phyloP scores from a whole-genome alignment of 2,113 vertebrate species.

The Galemys pyrenaicus region DNA sequence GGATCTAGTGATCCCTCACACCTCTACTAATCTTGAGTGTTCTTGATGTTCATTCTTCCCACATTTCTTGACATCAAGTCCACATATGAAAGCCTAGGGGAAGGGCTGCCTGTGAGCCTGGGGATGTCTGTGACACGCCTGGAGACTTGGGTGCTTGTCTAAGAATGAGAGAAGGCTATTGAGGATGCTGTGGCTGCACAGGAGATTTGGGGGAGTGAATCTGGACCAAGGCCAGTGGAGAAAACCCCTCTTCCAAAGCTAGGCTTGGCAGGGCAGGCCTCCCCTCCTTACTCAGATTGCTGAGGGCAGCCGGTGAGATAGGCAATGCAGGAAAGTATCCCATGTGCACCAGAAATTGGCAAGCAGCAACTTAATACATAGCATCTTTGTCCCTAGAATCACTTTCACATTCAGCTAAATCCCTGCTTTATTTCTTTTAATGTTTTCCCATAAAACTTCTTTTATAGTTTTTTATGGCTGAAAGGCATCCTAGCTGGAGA shows the following conservation, averaged over 20 bases:
- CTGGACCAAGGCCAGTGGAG: neutral
- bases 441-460: slow-evolving; percentile 52
- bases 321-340: neutral
- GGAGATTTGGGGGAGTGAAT: neutral
- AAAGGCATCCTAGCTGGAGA: slow-evolving; percentile 13
- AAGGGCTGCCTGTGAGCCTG: neutral
- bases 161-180: neutral
- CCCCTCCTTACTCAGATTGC: neutral
- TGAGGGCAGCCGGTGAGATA: neutral
- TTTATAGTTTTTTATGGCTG: slow-evolving; percentile 23
- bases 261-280: neutral
- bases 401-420: slow-evolving; percentile 26
- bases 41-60: neutral
- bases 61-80: neutral
- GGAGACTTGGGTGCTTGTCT: neutral
- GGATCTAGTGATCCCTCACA: neutral
- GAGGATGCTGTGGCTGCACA: neutral
- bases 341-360: neutral
- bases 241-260: neutral
- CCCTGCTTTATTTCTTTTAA: slow-evolving; percentile 32
- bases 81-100: neutral
- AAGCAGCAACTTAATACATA: neutral
- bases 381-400: slow-evolving; percentile 26
- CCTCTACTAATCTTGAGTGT: neutral
- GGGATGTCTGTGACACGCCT: neutral